Conservation (phyloP, 1,140 invertebrate genomes). For the Steinernema khuongi region DNA sequence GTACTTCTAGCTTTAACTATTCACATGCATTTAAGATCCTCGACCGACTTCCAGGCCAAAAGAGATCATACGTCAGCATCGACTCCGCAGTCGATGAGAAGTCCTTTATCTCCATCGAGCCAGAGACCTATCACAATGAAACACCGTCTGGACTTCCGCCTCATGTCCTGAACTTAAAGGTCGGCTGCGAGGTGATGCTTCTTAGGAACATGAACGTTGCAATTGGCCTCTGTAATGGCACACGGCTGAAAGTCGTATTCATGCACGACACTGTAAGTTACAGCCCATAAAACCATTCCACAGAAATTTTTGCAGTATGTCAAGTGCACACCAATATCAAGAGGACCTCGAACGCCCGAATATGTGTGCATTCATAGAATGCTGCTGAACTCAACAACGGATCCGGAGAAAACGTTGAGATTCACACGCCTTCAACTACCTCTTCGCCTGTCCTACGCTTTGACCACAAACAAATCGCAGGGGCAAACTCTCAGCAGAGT, state of each 20-base stretch:
- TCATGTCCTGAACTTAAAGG: slow-evolving; percentile 27
- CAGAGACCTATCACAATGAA: slow-evolving; percentile 16
- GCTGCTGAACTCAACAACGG: slow-evolving; percentile 8
- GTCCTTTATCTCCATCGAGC: slow-evolving; percentile 11
- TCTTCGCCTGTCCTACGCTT: slow-evolving; percentile 63
- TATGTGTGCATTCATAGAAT: slow-evolving; percentile 37
- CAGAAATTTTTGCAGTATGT: background rate
- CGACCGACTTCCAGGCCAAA: background rate
- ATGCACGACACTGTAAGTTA: background rate
- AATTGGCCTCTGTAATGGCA: slow-evolving; percentile 32
- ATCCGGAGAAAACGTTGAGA: slow-evolving; percentile 18
- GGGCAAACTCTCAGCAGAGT: slow-evolving; percentile 59
- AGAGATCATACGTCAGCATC: background rate
- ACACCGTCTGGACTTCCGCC: slow-evolving; percentile 18
- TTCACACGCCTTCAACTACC: slow-evolving; percentile 57
- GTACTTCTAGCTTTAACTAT: background rate
- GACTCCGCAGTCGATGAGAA: background rate
- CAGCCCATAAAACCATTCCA: background rate
- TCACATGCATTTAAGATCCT: background rate
- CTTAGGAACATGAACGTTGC: slow-evolving; percentile 27
- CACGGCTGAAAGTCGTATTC: background rate
- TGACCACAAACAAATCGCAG: slow-evolving; percentile 64
- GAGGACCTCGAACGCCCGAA: slow-evolving; percentile 7
- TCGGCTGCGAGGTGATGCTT: slow-evolving; percentile 32
- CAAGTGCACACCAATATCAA: background rate